Percentiles rank a stretch among this genome's conserved stretches.
phyloP scores from a whole-genome alignment of 2,113 vertebrate species.

The Aythya baeri region DNA sequence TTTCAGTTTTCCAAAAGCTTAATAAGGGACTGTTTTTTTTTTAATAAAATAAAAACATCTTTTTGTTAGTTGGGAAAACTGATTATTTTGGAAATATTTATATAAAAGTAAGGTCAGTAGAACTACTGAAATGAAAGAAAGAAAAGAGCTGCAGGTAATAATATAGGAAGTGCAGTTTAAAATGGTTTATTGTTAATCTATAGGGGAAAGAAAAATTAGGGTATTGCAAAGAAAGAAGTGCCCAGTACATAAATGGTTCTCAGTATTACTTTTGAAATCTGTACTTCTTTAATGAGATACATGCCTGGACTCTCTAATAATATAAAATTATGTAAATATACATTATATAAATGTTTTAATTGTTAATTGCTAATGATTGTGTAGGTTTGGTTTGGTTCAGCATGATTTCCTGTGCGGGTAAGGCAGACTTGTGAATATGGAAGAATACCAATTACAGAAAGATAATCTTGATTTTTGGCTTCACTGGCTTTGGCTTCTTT shows the following conservation, averaged over 20 bases:
- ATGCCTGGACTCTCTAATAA: neutral
- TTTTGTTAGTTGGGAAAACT: conserved; percentile 43
- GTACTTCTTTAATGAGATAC: neutral
- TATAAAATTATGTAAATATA: neutral
- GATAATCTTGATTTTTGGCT: neutral
- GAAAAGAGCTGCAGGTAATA: conserved; percentile 31
- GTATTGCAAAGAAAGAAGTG: conserved; percentile 33
- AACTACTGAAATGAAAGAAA: conserved; percentile 38
- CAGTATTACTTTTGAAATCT: conserved; percentile 50
- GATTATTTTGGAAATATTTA: neutral
- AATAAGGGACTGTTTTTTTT: conserved; percentile 48
- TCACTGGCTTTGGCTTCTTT: neutral
- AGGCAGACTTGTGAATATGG: neutral
- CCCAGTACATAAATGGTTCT: conserved; percentile 12
- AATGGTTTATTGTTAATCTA: conserved; percentile 46
- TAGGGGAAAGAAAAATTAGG: conserved; percentile 31
- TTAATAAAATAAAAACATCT: conserved; percentile 39
- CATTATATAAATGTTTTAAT: neutral
- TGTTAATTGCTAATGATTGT: neutral
- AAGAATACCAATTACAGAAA: neutral
- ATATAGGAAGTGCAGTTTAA: conserved; percentile 25
- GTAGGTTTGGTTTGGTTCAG: conserved; percentile 1
- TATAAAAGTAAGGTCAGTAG: conserved; percentile 20
- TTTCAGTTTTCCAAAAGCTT: conserved; percentile 59
- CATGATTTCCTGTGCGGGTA: neutral